phyloP scores from a whole-genome alignment of 2,797 vertebrate genomes.

The Lacerta agilis region DNA sequence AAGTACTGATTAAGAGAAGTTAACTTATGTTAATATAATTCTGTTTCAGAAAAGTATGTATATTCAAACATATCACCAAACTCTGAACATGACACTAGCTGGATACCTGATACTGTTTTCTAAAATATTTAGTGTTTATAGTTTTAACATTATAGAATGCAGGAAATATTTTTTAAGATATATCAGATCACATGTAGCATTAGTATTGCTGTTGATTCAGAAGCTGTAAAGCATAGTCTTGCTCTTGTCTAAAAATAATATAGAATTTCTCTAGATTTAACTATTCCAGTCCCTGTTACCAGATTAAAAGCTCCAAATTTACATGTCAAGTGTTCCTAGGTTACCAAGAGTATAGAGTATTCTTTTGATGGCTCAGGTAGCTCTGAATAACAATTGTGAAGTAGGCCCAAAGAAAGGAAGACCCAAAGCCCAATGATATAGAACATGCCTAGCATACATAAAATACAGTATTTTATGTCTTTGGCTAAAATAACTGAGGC shows the following conservation, averaged over 20 bases:
- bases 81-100: slow-evolving; percentile 81
- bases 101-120: slow-evolving; percentile 11
- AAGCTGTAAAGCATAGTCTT: neutral
- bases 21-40: slow-evolving; percentile 79
- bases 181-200: neutral
- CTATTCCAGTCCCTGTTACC: neutral
- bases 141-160: slow-evolving; percentile 19
- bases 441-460: neutral
- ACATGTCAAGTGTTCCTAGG: neutral
- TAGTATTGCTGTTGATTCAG: neutral
- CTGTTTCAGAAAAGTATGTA: slow-evolving; percentile 85
- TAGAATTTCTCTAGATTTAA: neutral
- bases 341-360: neutral
- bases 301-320: neutral
- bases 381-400: neutral
- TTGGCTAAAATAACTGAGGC: neutral
- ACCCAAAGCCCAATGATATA: neutral
- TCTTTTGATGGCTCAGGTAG: slow-evolving; percentile 15
- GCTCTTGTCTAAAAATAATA: neutral
- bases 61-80: slow-evolving; percentile 85
- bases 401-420: neutral
- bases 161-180: neutral
- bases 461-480: neutral
- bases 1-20: slow-evolving; percentile 72
- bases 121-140: slow-evolving; percentile 43